These are phyloP conservation scores for Thecophora atra DNA, from an alignment of 2,888 invertebrate species.

Conservation along the genomic window DNA sequence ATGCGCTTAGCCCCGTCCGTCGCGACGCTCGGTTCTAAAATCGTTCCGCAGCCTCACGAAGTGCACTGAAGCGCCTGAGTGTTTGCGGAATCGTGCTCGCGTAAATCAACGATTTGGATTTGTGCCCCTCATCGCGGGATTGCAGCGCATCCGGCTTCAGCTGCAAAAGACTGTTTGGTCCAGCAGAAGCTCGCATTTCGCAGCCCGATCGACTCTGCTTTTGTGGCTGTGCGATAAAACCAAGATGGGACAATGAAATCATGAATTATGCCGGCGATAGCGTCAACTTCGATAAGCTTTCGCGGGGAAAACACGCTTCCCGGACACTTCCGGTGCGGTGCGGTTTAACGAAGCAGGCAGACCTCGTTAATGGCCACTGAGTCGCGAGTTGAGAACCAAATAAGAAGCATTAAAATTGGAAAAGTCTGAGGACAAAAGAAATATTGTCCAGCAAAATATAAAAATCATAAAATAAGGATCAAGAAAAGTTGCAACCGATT, in stretches of 20 bases:
- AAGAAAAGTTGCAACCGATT: no score
- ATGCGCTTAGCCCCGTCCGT: not conserved
- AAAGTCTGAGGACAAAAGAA: no score
- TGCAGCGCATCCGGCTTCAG: slow-evolving; percentile 22
- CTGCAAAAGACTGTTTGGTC: not conserved
- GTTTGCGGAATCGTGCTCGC: slow-evolving; percentile 15
- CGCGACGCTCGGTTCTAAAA: not conserved
- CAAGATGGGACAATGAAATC: slow-evolving; percentile 22
- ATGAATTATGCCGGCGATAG: slow-evolving; percentile 24
- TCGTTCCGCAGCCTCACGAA: not conserved
- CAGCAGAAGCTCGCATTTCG: not conserved
- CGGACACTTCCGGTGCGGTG: slow-evolving; percentile 7
- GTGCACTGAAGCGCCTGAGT: not conserved
- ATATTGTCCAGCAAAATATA: no score
- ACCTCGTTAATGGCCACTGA: no score
- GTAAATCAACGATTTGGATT: slow-evolving; percentile 34
- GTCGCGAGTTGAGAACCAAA: no score
- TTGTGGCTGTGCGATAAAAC: not conserved
- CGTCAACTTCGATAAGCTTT: slow-evolving; percentile 30
- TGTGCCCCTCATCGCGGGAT: slow-evolving; percentile 20
- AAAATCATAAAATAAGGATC: no score
- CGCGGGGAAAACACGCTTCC: slow-evolving; percentile 24
- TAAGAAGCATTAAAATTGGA: no score
- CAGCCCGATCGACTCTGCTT: not conserved
- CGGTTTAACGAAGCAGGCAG: not conserved